These are phyloP conservation scores for Sinonovacula constricta DNA, from an alignment of 1,140 invertebrate species.

Conservation along the genomic window DNA sequence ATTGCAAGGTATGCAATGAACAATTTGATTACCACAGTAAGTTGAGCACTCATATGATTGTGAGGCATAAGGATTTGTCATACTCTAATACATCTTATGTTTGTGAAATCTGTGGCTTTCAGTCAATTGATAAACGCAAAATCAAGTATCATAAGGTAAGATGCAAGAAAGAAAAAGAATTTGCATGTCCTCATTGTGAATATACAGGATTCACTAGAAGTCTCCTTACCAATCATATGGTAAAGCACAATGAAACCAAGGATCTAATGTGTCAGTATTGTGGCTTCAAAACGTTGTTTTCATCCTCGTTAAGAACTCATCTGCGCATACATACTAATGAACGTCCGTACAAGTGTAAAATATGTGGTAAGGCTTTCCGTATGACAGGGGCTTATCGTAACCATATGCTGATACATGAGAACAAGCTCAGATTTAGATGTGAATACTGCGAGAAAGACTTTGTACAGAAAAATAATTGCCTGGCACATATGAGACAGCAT, in stretches of 20 bases:
- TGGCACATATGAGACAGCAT: constrained; percentile 40
- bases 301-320: constrained; percentile 34
- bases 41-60: not conserved
- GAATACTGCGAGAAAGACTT: constrained; percentile 22
- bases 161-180: constrained; percentile 4
- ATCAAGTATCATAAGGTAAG: not conserved
- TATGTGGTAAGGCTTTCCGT: constrained; percentile 39
- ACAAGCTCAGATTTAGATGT: constrained; percentile 32
- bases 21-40: constrained; percentile 6
- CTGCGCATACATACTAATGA: constrained; percentile 47
- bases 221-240: constrained; percentile 13
- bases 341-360: constrained; percentile 47
- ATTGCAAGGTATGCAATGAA: constrained; percentile 15
- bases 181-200: not conserved
- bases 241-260: constrained; percentile 37
- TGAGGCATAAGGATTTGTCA: not conserved
- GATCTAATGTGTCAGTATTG: constrained; percentile 53
- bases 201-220: constrained; percentile 3
- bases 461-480: constrained; percentile 12
- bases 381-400: constrained; percentile 5
- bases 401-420: constrained; percentile 42
- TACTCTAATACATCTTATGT: not conserved
- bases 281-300: constrained; percentile 10
- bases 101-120: constrained; percentile 11
- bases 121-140: not conserved